Conservation (phyloP, 2,888 invertebrate genomes). For the Aricia artaxerxes region DNA sequence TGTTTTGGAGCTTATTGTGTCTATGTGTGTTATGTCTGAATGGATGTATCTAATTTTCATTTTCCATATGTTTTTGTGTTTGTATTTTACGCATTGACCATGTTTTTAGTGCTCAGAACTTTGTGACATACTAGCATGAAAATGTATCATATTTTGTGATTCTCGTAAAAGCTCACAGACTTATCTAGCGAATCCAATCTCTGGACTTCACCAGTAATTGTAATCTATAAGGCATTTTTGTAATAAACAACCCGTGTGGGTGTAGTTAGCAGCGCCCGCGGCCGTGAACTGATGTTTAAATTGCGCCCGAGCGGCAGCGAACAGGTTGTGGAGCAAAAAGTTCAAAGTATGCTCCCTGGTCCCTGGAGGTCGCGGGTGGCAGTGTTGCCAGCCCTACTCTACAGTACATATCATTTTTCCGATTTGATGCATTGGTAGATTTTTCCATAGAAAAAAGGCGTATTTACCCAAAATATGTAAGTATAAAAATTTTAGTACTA, state of each 20-base stretch:
- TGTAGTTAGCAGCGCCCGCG: constrained; percentile 62
- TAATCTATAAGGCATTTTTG: constrained; percentile 17
- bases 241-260: constrained; percentile 22
- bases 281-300: constrained; percentile 76
- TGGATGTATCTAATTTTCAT: no score
- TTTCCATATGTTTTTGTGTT: background rate
- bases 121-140: no score
- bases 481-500: no score
- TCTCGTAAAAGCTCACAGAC: background rate
- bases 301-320: constrained; percentile 72
- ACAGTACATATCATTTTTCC: no score
- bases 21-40: no score
- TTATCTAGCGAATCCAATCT: background rate
- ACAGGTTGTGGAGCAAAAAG: constrained; percentile 80
- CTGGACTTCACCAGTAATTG: background rate
- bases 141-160: no score
- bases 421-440: background rate
- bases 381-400: background rate
- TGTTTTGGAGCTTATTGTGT: no score
- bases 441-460: background rate
- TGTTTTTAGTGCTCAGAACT: no score
- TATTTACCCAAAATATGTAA: no score
- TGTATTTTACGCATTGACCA: background rate
- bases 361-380: constrained; percentile 45
- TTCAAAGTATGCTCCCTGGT: constrained; percentile 73